Evolutionary conservation across 2,113 vertebrate species (phyloP).

Genomic region (Nematolebias whitei): DNA sequence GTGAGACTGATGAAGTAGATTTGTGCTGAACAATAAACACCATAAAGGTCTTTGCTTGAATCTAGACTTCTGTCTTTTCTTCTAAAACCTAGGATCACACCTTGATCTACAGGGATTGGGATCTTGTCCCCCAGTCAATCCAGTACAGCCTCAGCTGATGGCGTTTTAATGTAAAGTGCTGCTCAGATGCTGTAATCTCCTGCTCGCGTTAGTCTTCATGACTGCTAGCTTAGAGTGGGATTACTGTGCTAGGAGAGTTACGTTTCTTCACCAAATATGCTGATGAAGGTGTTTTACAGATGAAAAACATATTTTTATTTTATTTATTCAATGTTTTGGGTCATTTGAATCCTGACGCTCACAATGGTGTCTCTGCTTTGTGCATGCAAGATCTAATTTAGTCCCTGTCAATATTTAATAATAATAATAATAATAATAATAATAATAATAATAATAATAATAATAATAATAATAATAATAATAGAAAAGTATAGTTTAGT

Average conservation of each 20-base stretch:
- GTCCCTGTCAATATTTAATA: neutral
- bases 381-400: neutral
- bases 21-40: too few species aligned
- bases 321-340: too few species aligned
- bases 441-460: too few species aligned
- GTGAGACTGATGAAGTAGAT: too few species aligned
- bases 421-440: too few species aligned
- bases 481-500: neutral
- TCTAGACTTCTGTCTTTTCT: too few species aligned
- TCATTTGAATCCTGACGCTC: too few species aligned
- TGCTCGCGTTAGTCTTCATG: slow-evolving; percentile 48
- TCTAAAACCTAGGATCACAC: neutral
- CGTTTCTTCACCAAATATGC: slow-evolving; percentile 28
- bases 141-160: slow-evolving; percentile 1
- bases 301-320: neutral
- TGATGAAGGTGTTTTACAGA: slow-evolving; percentile 2
- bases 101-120: neutral
- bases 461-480: neutral
- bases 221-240: slow-evolving; percentile 48
- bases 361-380: neutral
- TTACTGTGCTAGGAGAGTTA: slow-evolving; percentile 45
- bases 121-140: neutral
- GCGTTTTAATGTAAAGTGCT: slow-evolving; percentile 35
- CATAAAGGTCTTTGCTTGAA: too few species aligned
- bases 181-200: slow-evolving; percentile 57